phyloP scores from a whole-genome alignment of 2,113 vertebrate species.

The Chaetura pelagica region DNA sequence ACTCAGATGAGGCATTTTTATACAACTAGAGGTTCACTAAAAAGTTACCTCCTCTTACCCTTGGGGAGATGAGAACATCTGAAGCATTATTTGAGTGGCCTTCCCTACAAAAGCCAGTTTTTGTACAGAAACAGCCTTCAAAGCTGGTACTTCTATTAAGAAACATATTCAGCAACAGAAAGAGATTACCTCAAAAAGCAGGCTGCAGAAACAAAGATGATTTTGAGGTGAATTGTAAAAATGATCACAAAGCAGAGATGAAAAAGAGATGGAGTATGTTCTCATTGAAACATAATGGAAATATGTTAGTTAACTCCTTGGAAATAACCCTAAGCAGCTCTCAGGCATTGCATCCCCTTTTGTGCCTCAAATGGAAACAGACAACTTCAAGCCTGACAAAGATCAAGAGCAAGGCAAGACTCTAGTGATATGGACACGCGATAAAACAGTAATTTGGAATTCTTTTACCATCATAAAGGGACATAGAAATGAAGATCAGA shows the following conservation, averaged over 20 bases:
- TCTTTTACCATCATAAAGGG: background rate
- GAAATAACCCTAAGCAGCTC: background rate
- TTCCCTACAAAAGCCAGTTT: background rate
- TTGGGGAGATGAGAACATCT: background rate
- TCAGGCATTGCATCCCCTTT: background rate
- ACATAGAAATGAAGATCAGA: background rate
- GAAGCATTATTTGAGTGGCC: background rate
- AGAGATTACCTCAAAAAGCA: background rate
- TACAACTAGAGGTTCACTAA: background rate
- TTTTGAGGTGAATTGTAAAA: background rate
- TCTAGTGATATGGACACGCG: background rate
- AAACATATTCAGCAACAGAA: background rate
- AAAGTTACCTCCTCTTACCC: background rate
- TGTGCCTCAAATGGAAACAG: background rate
- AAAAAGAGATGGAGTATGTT: background rate
- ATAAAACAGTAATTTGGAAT: background rate
- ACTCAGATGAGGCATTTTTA: background rate
- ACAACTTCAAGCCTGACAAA: background rate
- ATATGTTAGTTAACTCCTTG: background rate
- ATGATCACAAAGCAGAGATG: rapidly evolving
- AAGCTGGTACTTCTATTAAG: background rate
- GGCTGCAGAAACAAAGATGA: background rate
- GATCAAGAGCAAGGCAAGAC: background rate
- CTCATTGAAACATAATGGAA: background rate
- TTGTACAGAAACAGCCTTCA: background rate